Base-by-base conservation (phyloP, 2,113 vertebrate species). In the Anguilla rostrata region DNA sequence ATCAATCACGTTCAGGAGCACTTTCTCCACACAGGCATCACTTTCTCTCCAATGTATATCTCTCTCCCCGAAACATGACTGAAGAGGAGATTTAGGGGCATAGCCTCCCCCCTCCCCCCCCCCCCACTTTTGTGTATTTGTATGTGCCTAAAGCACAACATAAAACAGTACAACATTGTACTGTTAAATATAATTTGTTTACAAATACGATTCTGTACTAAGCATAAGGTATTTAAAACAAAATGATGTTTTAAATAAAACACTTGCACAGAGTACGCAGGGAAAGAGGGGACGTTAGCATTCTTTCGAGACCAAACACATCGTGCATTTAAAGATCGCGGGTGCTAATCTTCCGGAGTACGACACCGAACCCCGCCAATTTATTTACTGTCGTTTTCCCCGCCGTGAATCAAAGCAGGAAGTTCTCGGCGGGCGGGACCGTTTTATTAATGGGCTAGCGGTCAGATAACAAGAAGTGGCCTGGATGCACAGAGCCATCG, bases 401-500 rank as follows among this genome's bases (percentile, higher is more conserved):
- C 34, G 71, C 20, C n/a, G 34, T 75, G 34, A 26, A 75, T 75
- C 26, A 34, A 29, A 26, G n/a, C 2, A 9, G 71, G 11, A 34
- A 75, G 22, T 43, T 43, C 22, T 81, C 39, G 22, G 18, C 40
- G 6, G 41, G 16, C 5, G 46, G 39, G 16, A 7, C 79, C 20
- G 22, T 46, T 22, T 41, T 26, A 41, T 81, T 41, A 81, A 46
- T 81, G 22, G 20, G 39, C 84, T 80, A 40, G 22, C 16, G 49
- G 53, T 60, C 41, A 57, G 66, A 41, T 57, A 60, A 90, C 66
- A 71, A 85, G 87, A 84, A 87, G 83, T 84, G 84, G 85, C 82
- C 53, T 88, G 85, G n/a, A 87, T 88, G 85, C 84, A 85, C 84
- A 88, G 89, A 43, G 82, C 71, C 83, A 87, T 91, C 87, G 63